A percentile compares a stretch with the other conserved stretches of the same genome.
Evolutionary conservation across 2,888 invertebrate genomes (phyloP).

Genomic region (Dryobota labecula): DNA sequence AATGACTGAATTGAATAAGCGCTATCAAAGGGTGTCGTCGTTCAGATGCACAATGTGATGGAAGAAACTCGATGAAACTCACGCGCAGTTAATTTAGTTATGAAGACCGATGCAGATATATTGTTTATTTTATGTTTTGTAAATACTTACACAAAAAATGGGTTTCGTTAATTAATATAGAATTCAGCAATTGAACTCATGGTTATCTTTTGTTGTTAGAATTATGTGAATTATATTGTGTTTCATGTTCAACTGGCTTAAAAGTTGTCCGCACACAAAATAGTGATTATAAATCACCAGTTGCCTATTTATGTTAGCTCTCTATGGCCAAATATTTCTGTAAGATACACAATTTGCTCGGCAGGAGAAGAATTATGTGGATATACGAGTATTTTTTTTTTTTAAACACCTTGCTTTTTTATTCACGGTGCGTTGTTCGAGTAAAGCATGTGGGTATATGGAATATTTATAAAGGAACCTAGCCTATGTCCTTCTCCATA

Average conservation of each 20-base stretch:
- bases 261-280: neutral
- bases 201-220: neutral
- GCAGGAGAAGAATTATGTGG: neutral
- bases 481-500: no score
- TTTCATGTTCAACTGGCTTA: neutral
- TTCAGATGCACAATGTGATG: slow-evolving; percentile 43
- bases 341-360: neutral
- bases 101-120: slow-evolving; percentile 2
- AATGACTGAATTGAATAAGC: slow-evolving; percentile 59
- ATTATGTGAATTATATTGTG: neutral
- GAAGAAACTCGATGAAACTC: slow-evolving; percentile 30
- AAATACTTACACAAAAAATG: neutral
- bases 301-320: neutral
- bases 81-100: slow-evolving; percentile 25
- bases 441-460: neutral
- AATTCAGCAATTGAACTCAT: neutral
- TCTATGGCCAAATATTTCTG: neutral
- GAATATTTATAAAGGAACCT: neutral
- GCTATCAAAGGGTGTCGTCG: slow-evolving; percentile 41
- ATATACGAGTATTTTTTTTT: neutral
- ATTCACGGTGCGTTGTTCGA: slow-evolving; percentile 9
- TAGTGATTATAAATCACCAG: neutral
- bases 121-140: slow-evolving; percentile 9
- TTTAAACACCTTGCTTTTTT: neutral
- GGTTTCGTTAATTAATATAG: neutral